These are phyloP conservation scores for Dugesia japonica DNA, from an alignment of 2,888 invertebrate species.

Conservation along the genomic window DNA sequence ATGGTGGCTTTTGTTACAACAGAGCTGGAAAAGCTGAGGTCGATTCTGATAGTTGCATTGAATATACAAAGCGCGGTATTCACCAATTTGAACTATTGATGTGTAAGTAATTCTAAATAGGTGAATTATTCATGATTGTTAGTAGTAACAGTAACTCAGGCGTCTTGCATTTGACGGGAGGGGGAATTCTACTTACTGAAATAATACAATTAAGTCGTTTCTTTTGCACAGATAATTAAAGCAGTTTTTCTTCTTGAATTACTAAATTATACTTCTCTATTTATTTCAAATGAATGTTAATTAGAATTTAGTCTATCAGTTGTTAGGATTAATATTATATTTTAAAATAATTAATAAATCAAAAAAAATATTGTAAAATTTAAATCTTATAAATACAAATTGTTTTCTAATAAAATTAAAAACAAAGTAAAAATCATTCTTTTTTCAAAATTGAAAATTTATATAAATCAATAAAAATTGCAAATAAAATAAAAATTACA, in stretches of 20 bases:
- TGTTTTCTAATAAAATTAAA: too few species aligned
- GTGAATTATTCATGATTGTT: conserved; percentile 20
- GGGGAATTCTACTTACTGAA: conserved; percentile 5
- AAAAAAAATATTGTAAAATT: too few species aligned
- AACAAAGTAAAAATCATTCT: too few species aligned
- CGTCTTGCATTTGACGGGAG: conserved; percentile 15
- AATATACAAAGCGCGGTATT: conserved; percentile 13
- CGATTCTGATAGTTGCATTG: conserved; percentile 15
- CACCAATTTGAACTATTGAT: background rate
- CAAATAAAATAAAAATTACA: too few species aligned
- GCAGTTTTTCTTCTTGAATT: conserved; percentile 20
- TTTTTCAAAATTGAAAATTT: too few species aligned
- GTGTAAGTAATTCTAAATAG: conserved; percentile 20
- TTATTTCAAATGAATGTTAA: conserved; percentile 20
- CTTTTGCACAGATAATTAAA: conserved; percentile 14
- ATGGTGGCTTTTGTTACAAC: conserved; percentile 1
- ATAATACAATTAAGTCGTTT: conserved; percentile 7
- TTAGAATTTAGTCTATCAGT: conserved; percentile 13
- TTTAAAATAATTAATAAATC: too few species aligned
- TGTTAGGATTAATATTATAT: background rate
- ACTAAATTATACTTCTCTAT: conserved; percentile 20
- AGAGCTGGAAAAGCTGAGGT: conserved; percentile 16
- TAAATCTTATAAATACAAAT: too few species aligned
- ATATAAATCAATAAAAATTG: too few species aligned
- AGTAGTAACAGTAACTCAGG: conserved; percentile 14